Base-by-base conservation (phyloP, 2,888 invertebrate genomes). In the Xylophagus ater region DNA sequence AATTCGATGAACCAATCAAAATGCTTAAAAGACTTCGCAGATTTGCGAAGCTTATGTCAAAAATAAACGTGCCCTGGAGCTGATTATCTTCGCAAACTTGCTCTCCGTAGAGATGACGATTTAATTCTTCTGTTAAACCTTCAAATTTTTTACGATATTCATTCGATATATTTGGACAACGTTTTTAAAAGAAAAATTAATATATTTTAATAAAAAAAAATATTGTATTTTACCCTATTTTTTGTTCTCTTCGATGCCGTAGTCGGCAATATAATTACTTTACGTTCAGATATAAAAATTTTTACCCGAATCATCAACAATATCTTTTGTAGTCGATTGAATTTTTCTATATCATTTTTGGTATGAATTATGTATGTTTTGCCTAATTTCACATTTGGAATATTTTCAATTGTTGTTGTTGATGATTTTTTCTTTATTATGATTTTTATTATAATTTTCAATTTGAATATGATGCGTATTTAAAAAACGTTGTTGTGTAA, bases 241-340 rank as follows among this genome's bases (percentile, higher is more conserved):
- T 35, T 21, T 34, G 35, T 34, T 29, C 26, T 19, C 38, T 38
- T 43, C 63, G 58, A 26, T 61, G 50, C 6, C 62, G 45, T 19
- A 59, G 65, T 65, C 20, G 62, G 61, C 49, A 62, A 46, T 44
- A 62, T 60, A 21, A 57, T 50, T 20, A 58, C 47, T 36, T 60
- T 57, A n/a, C 59, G 53, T 36, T 58, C 57, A n/a, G 58, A 53
- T 17, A 64, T 57, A 48, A 65, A n/a, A 63, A 48, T 65, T 64
- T 45, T 64, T 62, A 37, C 62, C 62, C 23, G 60, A 60, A 52
- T 64, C 61, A 41, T 59, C 57, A 48, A 60, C 59, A 38, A 65
- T 65, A 49, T 65, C 65, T 52, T 65, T 65, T 29, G 62, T 63
- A 44, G 65, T 59, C 34, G 65, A 65, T 51, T 65, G 65, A 39